phyloP scores from a whole-genome alignment of 1,140 invertebrate genomes.

The Chrysomallon squamiferum region DNA sequence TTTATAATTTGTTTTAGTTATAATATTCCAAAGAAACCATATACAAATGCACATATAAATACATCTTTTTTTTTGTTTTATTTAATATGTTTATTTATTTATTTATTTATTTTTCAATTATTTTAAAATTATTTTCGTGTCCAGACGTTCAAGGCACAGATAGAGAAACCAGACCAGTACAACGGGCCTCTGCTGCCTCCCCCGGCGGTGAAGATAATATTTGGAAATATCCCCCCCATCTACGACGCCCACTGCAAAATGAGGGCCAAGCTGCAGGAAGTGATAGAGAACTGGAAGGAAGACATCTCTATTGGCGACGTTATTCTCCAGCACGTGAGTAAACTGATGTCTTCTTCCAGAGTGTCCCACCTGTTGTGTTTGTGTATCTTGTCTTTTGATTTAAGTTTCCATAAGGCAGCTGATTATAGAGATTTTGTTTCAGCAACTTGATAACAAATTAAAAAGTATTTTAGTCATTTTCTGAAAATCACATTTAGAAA shows the following conservation, averaged over 20 bases:
- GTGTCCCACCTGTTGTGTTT: not conserved
- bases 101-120: too few relatives aligned
- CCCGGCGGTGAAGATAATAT: conserved; percentile 94
- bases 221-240: conserved; percentile 93
- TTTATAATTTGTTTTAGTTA: too few relatives aligned
- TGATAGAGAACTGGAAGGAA: conserved; percentile 79
- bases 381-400: too few relatives aligned
- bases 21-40: too few relatives aligned
- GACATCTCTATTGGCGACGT: conserved; percentile 84
- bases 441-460: too few relatives aligned
- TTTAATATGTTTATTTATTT: too few relatives aligned
- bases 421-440: too few relatives aligned
- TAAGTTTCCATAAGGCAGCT: too few relatives aligned
- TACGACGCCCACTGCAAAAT: conserved; percentile 89
- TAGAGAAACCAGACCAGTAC: conserved; percentile 83
- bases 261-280: conserved; percentile 76
- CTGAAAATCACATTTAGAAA: too few relatives aligned
- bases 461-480: too few relatives aligned
- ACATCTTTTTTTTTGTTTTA: too few relatives aligned
- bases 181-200: conserved; percentile 82
- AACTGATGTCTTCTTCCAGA: not conserved
- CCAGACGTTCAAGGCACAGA: conserved; percentile 90
- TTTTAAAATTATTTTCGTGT: conserved; percentile 41
- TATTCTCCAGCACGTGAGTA: conserved; percentile 65
- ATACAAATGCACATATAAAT: too few relatives aligned